Evolutionary conservation across 92 coral and sea anemone species (phyloP).

Genomic region (Bergia sp.): DNA sequence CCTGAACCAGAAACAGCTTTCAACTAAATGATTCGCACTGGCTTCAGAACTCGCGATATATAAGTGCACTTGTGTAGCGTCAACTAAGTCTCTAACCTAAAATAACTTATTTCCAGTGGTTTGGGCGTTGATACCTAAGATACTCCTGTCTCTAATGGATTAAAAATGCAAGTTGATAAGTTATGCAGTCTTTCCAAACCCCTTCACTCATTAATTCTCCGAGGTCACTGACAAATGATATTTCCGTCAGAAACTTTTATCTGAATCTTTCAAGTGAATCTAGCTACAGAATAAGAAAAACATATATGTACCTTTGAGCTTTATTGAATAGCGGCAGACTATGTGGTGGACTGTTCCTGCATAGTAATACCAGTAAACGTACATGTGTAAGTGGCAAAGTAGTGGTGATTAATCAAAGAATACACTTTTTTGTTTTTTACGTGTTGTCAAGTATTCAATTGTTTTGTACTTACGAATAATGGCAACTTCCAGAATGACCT

Average conservation of each 20-base stretch:
- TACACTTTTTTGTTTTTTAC: not conserved
- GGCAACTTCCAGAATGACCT: conserved; percentile 42
- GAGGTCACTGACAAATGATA: too few species aligned
- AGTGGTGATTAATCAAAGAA: not conserved
- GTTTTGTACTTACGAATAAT: conserved; percentile 61
- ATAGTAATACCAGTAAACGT: not conserved
- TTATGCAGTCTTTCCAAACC: too few species aligned
- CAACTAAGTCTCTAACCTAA: too few species aligned
- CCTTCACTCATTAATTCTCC: too few species aligned
- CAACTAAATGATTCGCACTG: not conserved
- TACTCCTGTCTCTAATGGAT: too few species aligned
- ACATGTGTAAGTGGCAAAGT: not conserved
- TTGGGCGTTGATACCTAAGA: too few species aligned
- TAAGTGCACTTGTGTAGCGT: not conserved
- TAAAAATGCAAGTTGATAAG: too few species aligned
- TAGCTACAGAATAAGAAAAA: not conserved
- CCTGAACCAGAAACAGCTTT: not conserved
- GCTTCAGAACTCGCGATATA: not conserved
- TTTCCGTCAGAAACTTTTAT: too few species aligned
- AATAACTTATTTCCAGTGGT: too few species aligned
- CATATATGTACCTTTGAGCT: conserved; percentile 7
- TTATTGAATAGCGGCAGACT: not conserved
- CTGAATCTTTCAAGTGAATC: not conserved
- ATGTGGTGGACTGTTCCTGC: not conserved
- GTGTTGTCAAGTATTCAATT: conserved; percentile 8